Evolutionary conservation across 2,888 invertebrate species (phyloP).

Genomic region (Gryllus longicercus): DNA sequence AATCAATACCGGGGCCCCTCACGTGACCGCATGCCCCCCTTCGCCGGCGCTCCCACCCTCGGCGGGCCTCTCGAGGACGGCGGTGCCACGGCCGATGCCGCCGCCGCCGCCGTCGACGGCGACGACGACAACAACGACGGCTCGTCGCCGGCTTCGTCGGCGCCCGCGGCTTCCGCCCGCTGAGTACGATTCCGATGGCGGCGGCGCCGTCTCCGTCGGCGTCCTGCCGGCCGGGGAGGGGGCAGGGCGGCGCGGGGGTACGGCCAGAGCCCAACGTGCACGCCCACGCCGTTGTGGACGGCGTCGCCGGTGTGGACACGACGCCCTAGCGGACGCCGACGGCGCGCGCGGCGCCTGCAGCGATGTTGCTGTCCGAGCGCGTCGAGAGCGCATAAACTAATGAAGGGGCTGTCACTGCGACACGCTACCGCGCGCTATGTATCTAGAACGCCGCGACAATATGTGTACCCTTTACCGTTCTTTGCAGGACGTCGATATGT

Average conservation of each 20-base stretch:
- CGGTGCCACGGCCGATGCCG: neutral
- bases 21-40: neutral
- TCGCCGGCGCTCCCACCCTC: neutral
- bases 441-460: no score
- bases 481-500: no score
- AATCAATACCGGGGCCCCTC: neutral
- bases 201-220: neutral
- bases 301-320: no score
- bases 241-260: constrained; percentile 93
- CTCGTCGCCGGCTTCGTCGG: neutral
- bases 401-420: no score
- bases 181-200: no score
- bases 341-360: no score
- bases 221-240: constrained; percentile 52
- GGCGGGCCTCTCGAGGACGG: neutral
- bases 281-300: constrained; percentile 52
- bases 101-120: neutral
- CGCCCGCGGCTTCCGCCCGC: neutral
- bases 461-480: no score
- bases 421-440: no score
- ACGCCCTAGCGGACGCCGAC: no score
- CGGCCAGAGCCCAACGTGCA: constrained; percentile 85
- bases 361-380: no score
- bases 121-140: neutral
- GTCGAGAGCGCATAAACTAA: no score